Conservation (phyloP, 2,797 vertebrate species). For the Otolemur crassicaudatus region DNA sequence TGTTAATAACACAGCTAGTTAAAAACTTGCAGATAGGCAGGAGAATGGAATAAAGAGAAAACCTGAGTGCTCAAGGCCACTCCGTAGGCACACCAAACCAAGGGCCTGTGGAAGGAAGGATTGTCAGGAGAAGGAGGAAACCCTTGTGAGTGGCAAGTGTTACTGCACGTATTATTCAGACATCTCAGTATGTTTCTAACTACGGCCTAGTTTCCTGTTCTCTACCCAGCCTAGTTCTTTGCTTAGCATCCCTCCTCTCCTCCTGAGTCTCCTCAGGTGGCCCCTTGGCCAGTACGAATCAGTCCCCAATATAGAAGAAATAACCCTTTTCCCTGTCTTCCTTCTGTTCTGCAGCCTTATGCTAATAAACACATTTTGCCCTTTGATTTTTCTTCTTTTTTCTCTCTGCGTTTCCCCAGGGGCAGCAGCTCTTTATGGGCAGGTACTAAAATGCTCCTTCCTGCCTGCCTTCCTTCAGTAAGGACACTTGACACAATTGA, state of each 20-base stretch:
- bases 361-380: background rate
- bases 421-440: background rate
- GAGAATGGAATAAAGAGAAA: background rate
- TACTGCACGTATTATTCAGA: background rate
- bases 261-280: background rate
- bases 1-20: background rate
- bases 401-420: background rate
- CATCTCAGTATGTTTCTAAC: background rate
- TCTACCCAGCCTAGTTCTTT: background rate
- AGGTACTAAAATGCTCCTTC: background rate
- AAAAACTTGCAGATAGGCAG: background rate
- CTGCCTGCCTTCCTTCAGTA: too few species aligned
- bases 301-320: background rate
- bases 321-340: background rate
- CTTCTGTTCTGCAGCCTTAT: background rate
- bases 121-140: background rate
- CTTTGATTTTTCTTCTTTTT: background rate
- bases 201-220: background rate
- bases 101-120: background rate
- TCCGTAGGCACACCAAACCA: background rate
- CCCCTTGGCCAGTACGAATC: background rate
- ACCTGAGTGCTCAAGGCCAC: background rate
- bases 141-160: background rate
- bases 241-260: background rate
- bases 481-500: background rate